Conservation (phyloP, 2,113 vertebrate species). For the Forbesichthys papilliferus region DNA sequence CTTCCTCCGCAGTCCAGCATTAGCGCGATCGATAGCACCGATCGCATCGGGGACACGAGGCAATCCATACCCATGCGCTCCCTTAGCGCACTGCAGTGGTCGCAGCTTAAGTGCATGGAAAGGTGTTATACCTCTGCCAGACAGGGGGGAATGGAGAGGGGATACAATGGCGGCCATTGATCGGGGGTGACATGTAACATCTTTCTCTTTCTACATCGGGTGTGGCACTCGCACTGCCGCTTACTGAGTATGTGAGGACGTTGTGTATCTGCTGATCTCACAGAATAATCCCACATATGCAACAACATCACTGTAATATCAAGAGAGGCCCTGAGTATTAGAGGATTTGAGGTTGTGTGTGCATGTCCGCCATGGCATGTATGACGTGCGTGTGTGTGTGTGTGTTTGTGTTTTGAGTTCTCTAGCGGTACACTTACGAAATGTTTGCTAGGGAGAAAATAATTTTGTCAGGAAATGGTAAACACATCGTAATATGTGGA, state of each 20-base stretch:
- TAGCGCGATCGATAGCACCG: conserved; percentile 81
- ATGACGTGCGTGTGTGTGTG: neutral
- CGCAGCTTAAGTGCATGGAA: conserved; percentile 80
- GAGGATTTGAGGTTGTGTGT: conserved; percentile 10
- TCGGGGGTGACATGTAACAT: conserved; percentile 77
- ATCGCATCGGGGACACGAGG: conserved; percentile 80
- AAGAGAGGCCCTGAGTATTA: conserved; percentile 15
- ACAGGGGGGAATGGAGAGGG: conserved; percentile 30
- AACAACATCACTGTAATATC: neutral
- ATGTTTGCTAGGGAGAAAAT: conserved; percentile 32
- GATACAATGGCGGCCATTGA: conserved; percentile 79
- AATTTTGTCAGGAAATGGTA: conserved; percentile 45
- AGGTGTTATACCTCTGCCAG: conserved; percentile 81
- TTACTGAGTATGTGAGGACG: conserved; percentile 44
- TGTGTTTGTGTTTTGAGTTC: conserved; percentile 17
- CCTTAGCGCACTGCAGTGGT: conserved; percentile 81
- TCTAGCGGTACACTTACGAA: conserved; percentile 32
- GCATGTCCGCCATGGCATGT: neutral
- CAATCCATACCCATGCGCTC: conserved; percentile 80
- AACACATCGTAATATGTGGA: conserved; percentile 62
- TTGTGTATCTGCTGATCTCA: conserved; percentile 41
- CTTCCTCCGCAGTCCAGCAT: conserved; percentile 82
- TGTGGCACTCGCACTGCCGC: conserved; percentile 55
- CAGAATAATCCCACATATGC: conserved; percentile 14
- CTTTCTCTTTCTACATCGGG: conserved; percentile 68